Evolutionary conservation across 2,113 vertebrate genomes (phyloP).

Genomic region (Coracopsis vasa): DNA sequence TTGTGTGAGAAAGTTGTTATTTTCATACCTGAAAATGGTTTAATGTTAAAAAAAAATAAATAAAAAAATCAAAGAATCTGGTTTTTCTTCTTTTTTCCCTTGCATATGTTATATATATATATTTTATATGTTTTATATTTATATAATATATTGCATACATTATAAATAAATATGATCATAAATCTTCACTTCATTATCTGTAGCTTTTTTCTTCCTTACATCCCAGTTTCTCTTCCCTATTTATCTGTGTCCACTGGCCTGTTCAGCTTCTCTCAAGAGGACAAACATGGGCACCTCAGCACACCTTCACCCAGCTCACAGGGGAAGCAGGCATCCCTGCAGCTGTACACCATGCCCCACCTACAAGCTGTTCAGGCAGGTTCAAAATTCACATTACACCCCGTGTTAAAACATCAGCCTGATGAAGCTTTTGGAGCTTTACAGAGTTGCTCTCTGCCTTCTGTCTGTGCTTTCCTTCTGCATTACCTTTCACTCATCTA

Average conservation of each 20-base stretch:
- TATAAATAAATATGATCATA: background rate
- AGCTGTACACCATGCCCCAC: background rate
- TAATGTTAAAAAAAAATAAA: background rate
- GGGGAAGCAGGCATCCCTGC: background rate
- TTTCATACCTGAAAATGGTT: background rate
- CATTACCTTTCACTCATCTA: background rate
- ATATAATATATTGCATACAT: background rate
- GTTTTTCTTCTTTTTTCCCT: background rate
- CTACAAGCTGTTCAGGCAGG: background rate
- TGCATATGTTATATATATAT: background rate
- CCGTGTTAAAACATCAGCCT: background rate
- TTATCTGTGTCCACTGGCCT: background rate
- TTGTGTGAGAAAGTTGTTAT: background rate
- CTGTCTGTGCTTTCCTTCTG: background rate
- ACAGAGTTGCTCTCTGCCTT: background rate
- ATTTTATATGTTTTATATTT: background rate
- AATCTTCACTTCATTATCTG: background rate
- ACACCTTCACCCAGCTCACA: background rate
- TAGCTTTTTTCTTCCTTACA: background rate
- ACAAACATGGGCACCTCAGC: background rate
- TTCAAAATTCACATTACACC: background rate
- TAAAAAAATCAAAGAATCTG: background rate
- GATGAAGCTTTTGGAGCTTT: background rate
- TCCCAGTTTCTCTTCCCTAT: background rate
- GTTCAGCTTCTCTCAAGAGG: background rate